Evolutionary conservation across 2,888 invertebrate species (phyloP), one percentile per base, ranked within the genome.

Genomic region (Cremastinae sp.): DNA sequence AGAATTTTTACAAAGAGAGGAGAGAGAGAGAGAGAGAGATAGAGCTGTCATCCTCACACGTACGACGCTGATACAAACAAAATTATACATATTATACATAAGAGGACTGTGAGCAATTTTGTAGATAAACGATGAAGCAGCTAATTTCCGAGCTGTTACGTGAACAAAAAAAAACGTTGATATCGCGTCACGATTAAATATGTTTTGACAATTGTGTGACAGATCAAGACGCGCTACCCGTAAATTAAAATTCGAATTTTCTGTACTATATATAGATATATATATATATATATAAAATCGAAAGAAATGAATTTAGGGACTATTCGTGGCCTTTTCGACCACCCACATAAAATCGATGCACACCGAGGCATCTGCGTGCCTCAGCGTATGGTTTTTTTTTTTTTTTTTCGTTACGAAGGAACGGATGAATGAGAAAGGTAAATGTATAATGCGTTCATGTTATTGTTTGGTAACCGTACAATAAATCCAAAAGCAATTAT

Each of bases 401-500:
- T n/a, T 56, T 59, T 61, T 56, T 64, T 14, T 47, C 8, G 54
- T 41, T 20, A 70, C 36, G 12, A 56, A 18, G 18, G 28, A 34
- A 41, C 49, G 38, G 38, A 20, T 9, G 51, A 20, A 36, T 8
- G 22, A 53, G 71, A 56, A 75, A 58, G 64, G 54, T 59, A 47
- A 58, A 72, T 3, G 5, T 5, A 5, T 28, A 5, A 28, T 28
- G 28, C 28, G 28, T 28, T 28, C 70, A 45, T 62, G 62, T 80
- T n/a, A n/a, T n/a, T 79, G 54, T 74, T 76, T 66, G 71, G 66
- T 68, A 41, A 71, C 58, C 38, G 69, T 69, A 56, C 58, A 78
- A 74, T 53, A 59, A 56, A 64, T 56, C 62, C 64, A 38, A 54
- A 74, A 78, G 78, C 69, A 76, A 66, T 70, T 69, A 54, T 81